These are phyloP conservation scores for Nysson spinosus DNA, from an alignment of 2,888 invertebrate genomes.

Conservation along the genomic window DNA sequence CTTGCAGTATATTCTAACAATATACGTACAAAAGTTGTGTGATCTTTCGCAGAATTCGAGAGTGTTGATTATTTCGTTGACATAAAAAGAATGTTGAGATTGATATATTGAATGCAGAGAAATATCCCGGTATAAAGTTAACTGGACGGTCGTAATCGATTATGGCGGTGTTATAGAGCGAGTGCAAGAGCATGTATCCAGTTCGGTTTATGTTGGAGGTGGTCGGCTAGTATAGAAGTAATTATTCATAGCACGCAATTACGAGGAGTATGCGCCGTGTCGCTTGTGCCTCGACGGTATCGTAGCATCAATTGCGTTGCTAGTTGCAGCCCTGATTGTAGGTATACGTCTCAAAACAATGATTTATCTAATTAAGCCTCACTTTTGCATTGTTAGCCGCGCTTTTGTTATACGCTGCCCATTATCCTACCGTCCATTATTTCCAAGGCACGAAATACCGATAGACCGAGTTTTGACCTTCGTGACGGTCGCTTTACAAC, in stretches of 20 bases:
- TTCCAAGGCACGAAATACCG: constrained; percentile 54
- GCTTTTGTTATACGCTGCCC: constrained; percentile 55
- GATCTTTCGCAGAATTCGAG: too few species aligned
- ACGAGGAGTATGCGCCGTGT: constrained; percentile 64
- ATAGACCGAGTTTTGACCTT: constrained; percentile 41
- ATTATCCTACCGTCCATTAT: constrained; percentile 57
- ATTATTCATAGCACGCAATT: constrained; percentile 76
- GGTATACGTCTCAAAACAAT: constrained; percentile 72
- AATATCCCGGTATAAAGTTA: neutral
- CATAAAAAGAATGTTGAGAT: too few species aligned
- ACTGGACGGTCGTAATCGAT: neutral
- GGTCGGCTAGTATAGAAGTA: constrained; percentile 56
- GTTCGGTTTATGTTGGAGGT: constrained; percentile 9
- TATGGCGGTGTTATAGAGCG: neutral
- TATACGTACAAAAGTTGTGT: too few species aligned
- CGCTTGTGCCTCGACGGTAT: constrained; percentile 59
- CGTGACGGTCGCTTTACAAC: constrained; percentile 7
- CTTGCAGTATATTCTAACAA: too few species aligned
- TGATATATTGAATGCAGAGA: too few species aligned
- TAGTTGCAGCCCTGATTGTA: constrained; percentile 65
- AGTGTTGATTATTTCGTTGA: too few species aligned
- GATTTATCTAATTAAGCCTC: constrained; percentile 74
- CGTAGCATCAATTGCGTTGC: constrained; percentile 68
- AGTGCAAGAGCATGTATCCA: constrained; percentile 2
- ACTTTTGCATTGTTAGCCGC: constrained; percentile 67